Conservation (phyloP, 92 coral and sea anemone genomes). For the Virgularia gustaviana region DNA sequence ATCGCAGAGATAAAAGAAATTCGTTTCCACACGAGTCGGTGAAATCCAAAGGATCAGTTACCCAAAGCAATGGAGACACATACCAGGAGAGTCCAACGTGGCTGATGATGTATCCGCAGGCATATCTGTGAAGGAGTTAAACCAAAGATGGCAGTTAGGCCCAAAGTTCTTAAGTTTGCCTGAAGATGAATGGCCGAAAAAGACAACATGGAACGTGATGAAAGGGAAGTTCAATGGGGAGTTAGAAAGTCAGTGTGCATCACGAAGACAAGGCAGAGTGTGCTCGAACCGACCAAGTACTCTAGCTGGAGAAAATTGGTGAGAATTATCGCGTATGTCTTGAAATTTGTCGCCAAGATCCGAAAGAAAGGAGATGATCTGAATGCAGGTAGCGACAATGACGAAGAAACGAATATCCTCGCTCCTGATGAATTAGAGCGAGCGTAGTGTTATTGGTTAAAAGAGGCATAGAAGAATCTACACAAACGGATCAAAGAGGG, state of each 20-base stretch:
- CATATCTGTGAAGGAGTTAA: conserved; percentile 34
- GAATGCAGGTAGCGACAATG: not conserved
- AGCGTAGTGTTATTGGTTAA: conserved; percentile 48
- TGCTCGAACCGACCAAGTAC: conserved; percentile 35
- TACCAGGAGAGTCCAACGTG: conserved; percentile 21
- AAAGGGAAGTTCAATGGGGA: conserved; percentile 37
- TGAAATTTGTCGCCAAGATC: too few relatives aligned
- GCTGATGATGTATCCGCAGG: conserved; percentile 37
- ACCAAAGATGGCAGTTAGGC: conserved; percentile 38
- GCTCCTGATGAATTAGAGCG: conserved; percentile 43
- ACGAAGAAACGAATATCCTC: conserved; percentile 5
- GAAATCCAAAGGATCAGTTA: too few relatives aligned
- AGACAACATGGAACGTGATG: conserved; percentile 16
- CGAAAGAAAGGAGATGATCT: not conserved
- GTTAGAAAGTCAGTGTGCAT: not conserved
- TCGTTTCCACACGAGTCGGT: too few relatives aligned
- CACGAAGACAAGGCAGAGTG: not conserved
- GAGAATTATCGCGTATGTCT: too few relatives aligned
- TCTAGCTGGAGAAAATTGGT: conserved; percentile 45
- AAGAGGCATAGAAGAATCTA: conserved; percentile 41
- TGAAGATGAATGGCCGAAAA: conserved; percentile 41
- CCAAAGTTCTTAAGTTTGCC: conserved; percentile 41
- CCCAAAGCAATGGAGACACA: conserved; percentile 49
- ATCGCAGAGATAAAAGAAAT: too few relatives aligned
- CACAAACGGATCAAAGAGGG: conserved; percentile 36